These are phyloP conservation scores for Spilosoma lubricipeda DNA, from an alignment of 2,888 invertebrate genomes.

Conservation along the genomic window DNA sequence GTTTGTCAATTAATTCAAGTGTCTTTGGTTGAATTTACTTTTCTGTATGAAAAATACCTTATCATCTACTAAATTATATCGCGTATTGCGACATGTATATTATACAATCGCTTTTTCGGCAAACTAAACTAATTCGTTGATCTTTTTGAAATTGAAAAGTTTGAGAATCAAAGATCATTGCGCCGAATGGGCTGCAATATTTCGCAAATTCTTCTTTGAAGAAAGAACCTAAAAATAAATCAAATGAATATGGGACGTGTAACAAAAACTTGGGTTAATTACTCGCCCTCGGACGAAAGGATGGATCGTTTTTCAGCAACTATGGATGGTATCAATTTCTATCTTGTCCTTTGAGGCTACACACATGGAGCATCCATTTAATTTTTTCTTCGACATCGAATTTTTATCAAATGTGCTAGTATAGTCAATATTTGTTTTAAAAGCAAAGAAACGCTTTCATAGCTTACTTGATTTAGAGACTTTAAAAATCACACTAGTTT, in stretches of 20 bases:
- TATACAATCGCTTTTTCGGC: neutral
- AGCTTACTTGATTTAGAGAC: neutral
- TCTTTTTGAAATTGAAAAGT: conserved; percentile 25
- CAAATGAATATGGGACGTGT: conserved; percentile 80
- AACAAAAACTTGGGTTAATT: conserved; percentile 84
- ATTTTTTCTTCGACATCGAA: neutral
- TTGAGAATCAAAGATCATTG: conserved; percentile 66
- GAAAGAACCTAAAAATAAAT: conserved; percentile 83
- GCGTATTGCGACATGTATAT: neutral
- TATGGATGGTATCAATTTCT: conserved; percentile 50
- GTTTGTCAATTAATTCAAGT: neutral
- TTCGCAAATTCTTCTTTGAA: conserved; percentile 84
- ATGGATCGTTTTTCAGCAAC: conserved; percentile 71
- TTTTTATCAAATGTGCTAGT: neutral
- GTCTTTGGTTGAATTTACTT: neutral
- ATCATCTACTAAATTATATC: neutral
- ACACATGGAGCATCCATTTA: neutral
- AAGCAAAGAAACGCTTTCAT: neutral
- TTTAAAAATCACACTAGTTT: neutral
- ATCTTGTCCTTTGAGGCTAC: conserved; percentile 34
- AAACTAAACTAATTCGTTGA: neutral
- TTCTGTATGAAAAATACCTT: neutral
- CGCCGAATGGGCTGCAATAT: conserved; percentile 77
- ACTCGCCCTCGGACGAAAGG: conserved; percentile 79
- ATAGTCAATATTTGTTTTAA: neutral